Evolutionary conservation across 1,140 invertebrate genomes (phyloP).

Genomic region (Micrasema longulum): DNA sequence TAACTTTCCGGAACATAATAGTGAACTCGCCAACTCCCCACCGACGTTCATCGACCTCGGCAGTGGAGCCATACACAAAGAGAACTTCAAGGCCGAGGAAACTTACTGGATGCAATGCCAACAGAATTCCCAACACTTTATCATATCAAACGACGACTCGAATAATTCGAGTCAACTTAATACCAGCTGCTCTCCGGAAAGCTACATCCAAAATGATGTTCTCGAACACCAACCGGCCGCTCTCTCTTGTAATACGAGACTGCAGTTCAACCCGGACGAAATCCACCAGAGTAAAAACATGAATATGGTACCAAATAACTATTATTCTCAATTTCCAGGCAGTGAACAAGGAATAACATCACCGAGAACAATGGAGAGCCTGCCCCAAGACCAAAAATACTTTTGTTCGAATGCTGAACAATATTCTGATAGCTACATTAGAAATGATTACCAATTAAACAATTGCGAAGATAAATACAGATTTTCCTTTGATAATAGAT

Average conservation of each 20-base stretch:
- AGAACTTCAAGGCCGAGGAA: slow-evolving; percentile 68
- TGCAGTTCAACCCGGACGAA: slow-evolving; percentile 36
- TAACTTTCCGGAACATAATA: slow-evolving; percentile 60
- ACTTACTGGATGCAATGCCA: slow-evolving; percentile 65
- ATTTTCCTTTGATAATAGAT: slow-evolving; percentile 51
- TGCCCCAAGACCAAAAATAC: slow-evolving; percentile 47
- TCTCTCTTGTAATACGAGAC: slow-evolving; percentile 39
- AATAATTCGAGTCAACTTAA: slow-evolving; percentile 62
- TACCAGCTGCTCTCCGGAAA: slow-evolving; percentile 59
- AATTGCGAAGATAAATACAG: slow-evolving; percentile 46
- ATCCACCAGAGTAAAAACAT: slow-evolving; percentile 42
- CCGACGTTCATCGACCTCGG: slow-evolving; percentile 78
- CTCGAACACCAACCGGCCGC: slow-evolving; percentile 40
- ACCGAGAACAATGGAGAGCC: slow-evolving; percentile 17
- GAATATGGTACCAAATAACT: slow-evolving; percentile 22
- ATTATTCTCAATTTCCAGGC: slow-evolving; percentile 43
- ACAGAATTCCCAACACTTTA: slow-evolving; percentile 57
- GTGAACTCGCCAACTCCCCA: slow-evolving; percentile 71
- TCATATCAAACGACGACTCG: slow-evolving; percentile 61
- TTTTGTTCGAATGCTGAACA: slow-evolving; percentile 38
- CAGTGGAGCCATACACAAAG: slow-evolving; percentile 73
- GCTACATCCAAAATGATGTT: slow-evolving; percentile 59
- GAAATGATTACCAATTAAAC: slow-evolving; percentile 44
- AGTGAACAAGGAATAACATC: slow-evolving; percentile 31
- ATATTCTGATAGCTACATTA: slow-evolving; percentile 30